These are phyloP conservation scores for Cotesia chilonis DNA, from an alignment of 1,140 invertebrate species.

Conservation along the genomic window DNA sequence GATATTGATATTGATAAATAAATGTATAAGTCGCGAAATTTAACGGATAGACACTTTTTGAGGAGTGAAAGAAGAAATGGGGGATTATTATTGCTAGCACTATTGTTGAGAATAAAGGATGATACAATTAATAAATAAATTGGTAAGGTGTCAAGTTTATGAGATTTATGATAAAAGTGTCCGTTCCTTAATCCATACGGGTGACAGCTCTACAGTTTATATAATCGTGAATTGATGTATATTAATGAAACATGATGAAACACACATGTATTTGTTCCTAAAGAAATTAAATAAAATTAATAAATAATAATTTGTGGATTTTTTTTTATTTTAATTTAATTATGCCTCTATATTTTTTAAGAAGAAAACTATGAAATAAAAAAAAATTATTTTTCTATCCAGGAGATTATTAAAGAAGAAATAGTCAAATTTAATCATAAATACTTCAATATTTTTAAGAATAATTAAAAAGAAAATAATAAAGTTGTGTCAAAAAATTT, in stretches of 20 bases:
- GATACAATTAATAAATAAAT: constrained; percentile 16
- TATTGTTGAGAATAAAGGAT: too few species aligned
- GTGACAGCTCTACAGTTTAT: constrained; percentile 54
- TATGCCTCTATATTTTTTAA: too few species aligned
- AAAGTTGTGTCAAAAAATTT: too few species aligned
- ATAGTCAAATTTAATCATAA: too few species aligned
- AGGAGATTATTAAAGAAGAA: too few species aligned
- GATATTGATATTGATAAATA: constrained; percentile 2
- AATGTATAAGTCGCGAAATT: constrained; percentile 7
- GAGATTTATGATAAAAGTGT: constrained; percentile 36
- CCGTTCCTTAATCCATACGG: constrained; percentile 39
- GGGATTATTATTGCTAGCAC: constrained; percentile 59
- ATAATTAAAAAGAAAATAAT: too few species aligned
- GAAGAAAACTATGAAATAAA: too few species aligned
- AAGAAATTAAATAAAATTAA: constrained; percentile 53
- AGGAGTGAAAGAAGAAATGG: constrained; percentile 43
- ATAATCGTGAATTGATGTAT: constrained; percentile 64
- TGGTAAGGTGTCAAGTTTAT: not conserved
- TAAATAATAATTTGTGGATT: constrained; percentile 40
- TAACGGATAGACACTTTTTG: constrained; percentile 15
- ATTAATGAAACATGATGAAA: constrained; percentile 46
- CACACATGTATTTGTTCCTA: constrained; percentile 60
- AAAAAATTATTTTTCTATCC: too few species aligned
- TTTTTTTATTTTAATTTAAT: too few species aligned
- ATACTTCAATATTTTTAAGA: too few species aligned